phyloP scores from a whole-genome alignment of 2,113 vertebrate species.

The Dicerorhinus sumatrensis region DNA sequence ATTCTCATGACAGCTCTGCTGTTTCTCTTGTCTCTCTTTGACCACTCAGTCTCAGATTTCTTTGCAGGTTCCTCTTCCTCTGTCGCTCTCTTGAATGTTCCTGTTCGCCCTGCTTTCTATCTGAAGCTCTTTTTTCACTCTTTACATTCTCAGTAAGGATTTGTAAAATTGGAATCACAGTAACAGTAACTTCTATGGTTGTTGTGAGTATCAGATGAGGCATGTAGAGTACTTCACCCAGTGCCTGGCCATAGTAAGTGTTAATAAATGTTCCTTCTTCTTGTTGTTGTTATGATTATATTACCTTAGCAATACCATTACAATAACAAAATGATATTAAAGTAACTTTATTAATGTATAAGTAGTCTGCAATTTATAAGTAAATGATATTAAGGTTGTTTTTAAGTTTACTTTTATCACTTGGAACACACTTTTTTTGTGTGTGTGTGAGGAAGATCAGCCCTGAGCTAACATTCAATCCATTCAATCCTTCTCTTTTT shows the following conservation, averaged over 20 bases:
- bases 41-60: neutral
- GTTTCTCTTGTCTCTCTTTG: neutral
- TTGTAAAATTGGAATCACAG: neutral
- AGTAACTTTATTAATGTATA: neutral
- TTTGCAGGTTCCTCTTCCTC: neutral
- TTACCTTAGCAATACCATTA: neutral
- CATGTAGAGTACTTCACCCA: neutral
- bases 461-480: no score
- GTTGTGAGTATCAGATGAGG: neutral
- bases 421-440: neutral
- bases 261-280: neutral
- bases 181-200: neutral
- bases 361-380: neutral
- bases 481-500: no score
- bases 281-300: neutral
- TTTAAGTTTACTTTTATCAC: neutral
- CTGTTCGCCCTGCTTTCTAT: neutral
- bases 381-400: neutral
- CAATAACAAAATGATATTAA: neutral
- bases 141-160: neutral
- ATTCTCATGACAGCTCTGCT: neutral
- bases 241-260: neutral
- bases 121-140: neutral
- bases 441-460: no score
- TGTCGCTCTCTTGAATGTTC: neutral